Evolutionary conservation across 1,140 invertebrate genomes (phyloP), one percentile per base, ranked within the genome.

Genomic region (Drosophila sucinea): DNA sequence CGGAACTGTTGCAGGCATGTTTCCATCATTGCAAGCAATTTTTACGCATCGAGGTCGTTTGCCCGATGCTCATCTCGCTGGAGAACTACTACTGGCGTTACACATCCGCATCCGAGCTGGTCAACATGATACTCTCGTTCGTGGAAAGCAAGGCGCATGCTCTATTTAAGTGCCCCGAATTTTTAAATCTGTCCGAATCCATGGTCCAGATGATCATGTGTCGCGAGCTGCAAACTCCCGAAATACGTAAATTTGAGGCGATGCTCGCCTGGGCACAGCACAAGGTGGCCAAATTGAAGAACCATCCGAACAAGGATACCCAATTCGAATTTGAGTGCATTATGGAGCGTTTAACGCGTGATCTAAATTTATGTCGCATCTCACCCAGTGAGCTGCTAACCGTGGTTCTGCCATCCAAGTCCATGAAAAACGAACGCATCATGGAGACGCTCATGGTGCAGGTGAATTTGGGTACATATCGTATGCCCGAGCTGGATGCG

Each of bases 31-130:
- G 97, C 62, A 98, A 98, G 92, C 97, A 98, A 86, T 98, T 98
- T 91, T 93, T 98, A 1, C 94, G 97, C 61, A 97, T 98, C 86
- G 97, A 98, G 93, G 96, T 98, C 78, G 97, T 97, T 7, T 98
- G 97, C 92, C 95, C 95, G 57, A 98, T 98, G 97, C 94, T 98
- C 29, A 97, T 96, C 92, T 96, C 96, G 27, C 93, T 98, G 77
- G 97, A 98, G 92, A 98, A 98, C 92, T 98, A 98, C 92, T 98
- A 97, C 92, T 98, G 97, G 97, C 94, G 97, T 54, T 98, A 98
- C 91, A 98, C 97, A 30, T 98, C 97, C 51, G 97, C 97, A 38
- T 97, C 96, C 2, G 97, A 98, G 92, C 92, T 98, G 73, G 97
- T 98, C 60, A 98, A 98, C 91, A 98, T 98, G 96, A 98, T 98